Base-by-base conservation (phyloP, 92 coral and sea anemone species). In the Paramuricea clavata region DNA sequence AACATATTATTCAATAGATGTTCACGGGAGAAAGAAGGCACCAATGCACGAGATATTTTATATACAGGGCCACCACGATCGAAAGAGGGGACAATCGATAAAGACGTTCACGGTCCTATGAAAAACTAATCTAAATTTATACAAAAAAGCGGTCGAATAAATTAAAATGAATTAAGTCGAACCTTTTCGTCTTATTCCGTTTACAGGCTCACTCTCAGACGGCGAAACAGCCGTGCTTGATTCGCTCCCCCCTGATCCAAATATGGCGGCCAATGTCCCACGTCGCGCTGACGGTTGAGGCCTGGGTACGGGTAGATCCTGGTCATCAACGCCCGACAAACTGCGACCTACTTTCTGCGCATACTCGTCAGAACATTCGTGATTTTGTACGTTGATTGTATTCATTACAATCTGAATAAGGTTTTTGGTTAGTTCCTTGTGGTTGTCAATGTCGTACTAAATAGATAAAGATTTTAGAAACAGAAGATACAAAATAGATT, bases 331-430 rank as follows among this genome's bases (percentile, higher is more conserved):
- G 62, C 92, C 85, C n/a, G 93, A 93, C 32, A 90, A 61, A 74
- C 98, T 94, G 19, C 85, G 88, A 15, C 95, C 89, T 61, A 90
- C 88, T 15, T 80, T 85, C 41, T 77, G 87, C 47, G 93, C 93
- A 32, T 92, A 90, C 81, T 91, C 94, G 49, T 94, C 93, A 33
- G 97, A 92, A 71, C 99, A 97, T 82, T 93, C 93, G 83, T 97
- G 99, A 88, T 97, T 91, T 83, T 97, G 99, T 39, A 97, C 96
- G 85, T 97, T 95, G 69, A 97, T 69, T 6, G 99, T 97, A 81
- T 97, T 94, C 74, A 97, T 61, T 78, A 92, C 98, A 62, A 97
- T 95, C 30, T 91, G 90, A 57, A 96, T 87, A 82, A 96, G 98
- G 87, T 96, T 94, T 90, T 91, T 96, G 9, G 99, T 94, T 90